Evolutionary conservation across 2,797 vertebrate genomes (phyloP).

Genomic region (Momotus momota): DNA sequence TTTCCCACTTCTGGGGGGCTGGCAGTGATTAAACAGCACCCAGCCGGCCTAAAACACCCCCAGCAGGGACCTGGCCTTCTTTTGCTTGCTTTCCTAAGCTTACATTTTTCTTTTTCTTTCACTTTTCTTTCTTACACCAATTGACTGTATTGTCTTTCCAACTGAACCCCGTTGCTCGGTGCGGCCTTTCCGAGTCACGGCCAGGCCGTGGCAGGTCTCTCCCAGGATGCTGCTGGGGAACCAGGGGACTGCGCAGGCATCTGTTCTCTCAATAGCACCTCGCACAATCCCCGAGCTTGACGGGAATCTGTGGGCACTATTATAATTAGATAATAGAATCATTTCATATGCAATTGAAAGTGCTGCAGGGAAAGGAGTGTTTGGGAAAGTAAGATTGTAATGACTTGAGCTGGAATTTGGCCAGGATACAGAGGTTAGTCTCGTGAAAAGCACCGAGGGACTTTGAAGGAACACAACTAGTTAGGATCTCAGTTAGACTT

Average conservation of each 20-base stretch:
- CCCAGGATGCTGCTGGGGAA: background rate
- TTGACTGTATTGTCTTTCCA: background rate
- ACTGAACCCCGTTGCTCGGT: background rate
- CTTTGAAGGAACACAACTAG: background rate
- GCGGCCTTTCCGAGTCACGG: background rate
- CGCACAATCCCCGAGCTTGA: background rate
- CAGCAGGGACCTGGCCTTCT: background rate
- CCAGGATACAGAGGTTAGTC: slow-evolving; percentile 53
- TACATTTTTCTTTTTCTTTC: background rate
- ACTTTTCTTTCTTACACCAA: background rate
- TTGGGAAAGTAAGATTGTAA: slow-evolving; percentile 56
- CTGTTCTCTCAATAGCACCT: background rate
- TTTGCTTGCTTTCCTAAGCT: background rate
- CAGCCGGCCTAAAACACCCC: background rate
- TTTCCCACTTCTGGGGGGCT: background rate
- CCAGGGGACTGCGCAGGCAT: fast-evolving
- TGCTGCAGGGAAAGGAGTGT: slow-evolving; percentile 49
- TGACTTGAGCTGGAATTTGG: slow-evolving; percentile 70
- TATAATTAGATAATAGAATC: slow-evolving; percentile 63
- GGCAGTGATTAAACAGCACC: background rate
- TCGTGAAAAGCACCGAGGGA: background rate
- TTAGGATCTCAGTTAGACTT: background rate
- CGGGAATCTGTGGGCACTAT: slow-evolving; percentile 21
- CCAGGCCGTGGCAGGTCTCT: background rate
- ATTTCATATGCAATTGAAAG: slow-evolving; percentile 52